These are phyloP conservation scores for Acropternis orthonyx DNA, from an alignment of 2,797 vertebrate genomes.

Conservation along the genomic window DNA sequence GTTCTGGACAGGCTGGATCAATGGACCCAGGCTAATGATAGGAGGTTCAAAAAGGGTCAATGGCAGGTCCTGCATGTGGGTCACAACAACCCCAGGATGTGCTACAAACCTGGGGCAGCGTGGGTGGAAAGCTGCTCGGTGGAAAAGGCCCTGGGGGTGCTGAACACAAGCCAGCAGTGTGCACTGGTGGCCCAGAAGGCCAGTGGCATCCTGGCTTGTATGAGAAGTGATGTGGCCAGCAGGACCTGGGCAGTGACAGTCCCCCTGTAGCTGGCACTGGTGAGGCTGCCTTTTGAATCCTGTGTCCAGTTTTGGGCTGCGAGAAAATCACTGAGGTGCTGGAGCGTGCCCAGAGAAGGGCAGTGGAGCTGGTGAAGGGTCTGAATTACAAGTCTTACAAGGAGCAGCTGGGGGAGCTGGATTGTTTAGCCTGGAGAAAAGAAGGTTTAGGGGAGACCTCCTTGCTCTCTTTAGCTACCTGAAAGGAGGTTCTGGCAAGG, in stretches of 20 bases:
- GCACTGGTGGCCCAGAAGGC: neutral
- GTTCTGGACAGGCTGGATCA: neutral
- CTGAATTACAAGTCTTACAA: neutral
- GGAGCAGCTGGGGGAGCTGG: neutral
- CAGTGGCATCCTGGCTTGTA: neutral
- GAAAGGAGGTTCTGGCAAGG: neutral
- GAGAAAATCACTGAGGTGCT: too few relatives aligned
- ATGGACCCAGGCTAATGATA: neutral
- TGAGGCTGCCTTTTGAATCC: neutral
- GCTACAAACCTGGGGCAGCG: neutral
- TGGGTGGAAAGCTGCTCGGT: neutral
- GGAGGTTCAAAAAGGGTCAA: neutral
- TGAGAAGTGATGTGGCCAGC: neutral
- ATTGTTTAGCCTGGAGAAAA: neutral
- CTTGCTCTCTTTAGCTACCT: accelerated
- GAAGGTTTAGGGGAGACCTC: neutral
- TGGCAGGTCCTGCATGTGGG: neutral
- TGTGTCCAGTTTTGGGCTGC: neutral
- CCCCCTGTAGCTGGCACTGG: neutral
- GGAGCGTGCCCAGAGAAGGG: neutral
- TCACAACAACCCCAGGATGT: neutral
- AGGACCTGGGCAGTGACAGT: neutral
- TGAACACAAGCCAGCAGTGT: neutral
- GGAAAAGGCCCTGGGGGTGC: neutral
- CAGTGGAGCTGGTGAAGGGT: neutral